These are phyloP conservation scores for Sciurus carolinensis DNA, from an alignment of 2,797 vertebrate species.

Conservation along the genomic window DNA sequence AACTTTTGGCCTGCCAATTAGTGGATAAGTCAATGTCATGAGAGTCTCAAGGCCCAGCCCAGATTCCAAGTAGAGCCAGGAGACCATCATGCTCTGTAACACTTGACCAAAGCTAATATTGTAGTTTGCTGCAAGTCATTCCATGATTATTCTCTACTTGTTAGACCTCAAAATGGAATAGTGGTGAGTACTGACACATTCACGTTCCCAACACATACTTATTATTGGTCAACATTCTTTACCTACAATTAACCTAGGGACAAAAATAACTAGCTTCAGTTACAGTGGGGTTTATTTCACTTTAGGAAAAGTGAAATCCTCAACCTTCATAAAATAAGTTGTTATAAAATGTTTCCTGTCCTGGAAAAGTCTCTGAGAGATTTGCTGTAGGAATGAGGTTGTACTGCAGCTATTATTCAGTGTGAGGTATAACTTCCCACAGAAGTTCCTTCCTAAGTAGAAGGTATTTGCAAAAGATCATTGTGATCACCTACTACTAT, in stretches of 20 bases:
- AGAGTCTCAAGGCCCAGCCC: neutral
- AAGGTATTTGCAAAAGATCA: neutral
- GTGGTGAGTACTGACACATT: neutral
- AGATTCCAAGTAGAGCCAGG: neutral
- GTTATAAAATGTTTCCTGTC: neutral
- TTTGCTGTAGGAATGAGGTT: neutral
- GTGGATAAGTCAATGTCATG: neutral
- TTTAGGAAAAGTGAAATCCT: neutral
- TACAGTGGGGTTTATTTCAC: neutral
- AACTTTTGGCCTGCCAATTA: neutral
- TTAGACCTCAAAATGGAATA: neutral
- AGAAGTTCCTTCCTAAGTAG: neutral
- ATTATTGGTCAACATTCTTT: neutral
- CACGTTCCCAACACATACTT: neutral
- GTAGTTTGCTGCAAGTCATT: neutral
- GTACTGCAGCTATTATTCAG: neutral
- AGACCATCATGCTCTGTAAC: neutral
- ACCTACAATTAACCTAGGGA: neutral
- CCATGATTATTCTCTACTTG: neutral
- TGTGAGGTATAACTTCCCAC: neutral
- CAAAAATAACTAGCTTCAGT: slow-evolving; percentile 19
- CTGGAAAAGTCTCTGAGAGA: neutral
- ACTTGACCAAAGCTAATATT: neutral
- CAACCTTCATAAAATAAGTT: neutral
- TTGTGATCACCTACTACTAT: neutral